A percentile compares a stretch with the other conserved stretches of the same genome.
Evolutionary conservation across 2,113 vertebrate genomes (phyloP).

Genomic region (Dromiciops gliroides): DNA sequence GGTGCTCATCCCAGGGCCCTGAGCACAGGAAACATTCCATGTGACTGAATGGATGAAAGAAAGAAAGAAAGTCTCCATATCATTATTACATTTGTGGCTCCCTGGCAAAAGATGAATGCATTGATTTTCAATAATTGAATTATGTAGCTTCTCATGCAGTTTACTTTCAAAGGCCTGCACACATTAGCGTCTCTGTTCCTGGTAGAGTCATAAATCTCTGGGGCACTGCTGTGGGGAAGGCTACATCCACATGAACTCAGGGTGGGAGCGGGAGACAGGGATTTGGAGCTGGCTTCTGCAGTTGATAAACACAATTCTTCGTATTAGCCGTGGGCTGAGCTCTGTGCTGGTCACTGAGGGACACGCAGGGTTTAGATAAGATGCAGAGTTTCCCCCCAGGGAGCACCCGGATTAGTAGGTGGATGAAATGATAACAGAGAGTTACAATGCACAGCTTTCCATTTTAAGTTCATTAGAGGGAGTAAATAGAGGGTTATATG

Average conservation of each 20-base stretch:
- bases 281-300: not conserved
- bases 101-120: not conserved
- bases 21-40: not conserved
- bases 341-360: not conserved
- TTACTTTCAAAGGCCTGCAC: not conserved
- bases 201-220: not conserved
- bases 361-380: not conserved
- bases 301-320: not conserved
- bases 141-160: not conserved
- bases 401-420: not conserved
- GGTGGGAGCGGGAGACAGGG: not conserved
- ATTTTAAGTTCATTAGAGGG: not conserved
- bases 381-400: not conserved
- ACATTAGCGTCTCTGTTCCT: not conserved
- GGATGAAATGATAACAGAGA: not conserved
- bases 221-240: not conserved
- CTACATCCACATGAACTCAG: not conserved
- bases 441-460: not conserved
- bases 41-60: not conserved
- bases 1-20: not conserved
- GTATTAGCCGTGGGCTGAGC: not conserved
- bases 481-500: not conserved
- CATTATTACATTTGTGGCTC: not conserved
- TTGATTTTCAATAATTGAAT: not conserved
- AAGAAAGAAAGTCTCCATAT: not conserved